phyloP scores from a whole-genome alignment of 1,140 invertebrate genomes.

The Panagrolaimus sp. region DNA sequence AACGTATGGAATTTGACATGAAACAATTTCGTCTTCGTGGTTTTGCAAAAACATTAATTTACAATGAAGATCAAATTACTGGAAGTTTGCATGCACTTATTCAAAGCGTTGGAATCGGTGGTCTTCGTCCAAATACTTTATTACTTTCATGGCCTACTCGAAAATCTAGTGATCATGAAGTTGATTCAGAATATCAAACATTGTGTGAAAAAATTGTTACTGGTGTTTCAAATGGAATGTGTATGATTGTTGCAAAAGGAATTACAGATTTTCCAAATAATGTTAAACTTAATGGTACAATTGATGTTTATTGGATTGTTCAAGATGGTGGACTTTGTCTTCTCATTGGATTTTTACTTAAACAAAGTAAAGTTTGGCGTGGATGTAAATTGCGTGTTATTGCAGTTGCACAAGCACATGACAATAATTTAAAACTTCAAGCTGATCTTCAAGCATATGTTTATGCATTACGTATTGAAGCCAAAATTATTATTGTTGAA shows the following conservation, averaged over 20 bases:
- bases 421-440: conserved; percentile 99
- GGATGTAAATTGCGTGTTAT: conserved; percentile 97
- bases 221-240: conserved; percentile 51
- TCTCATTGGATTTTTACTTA: conserved; percentile 89
- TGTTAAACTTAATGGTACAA: conserved; percentile 69
- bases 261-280: conserved; percentile 39
- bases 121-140: conserved; percentile 95
- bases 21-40: conserved; percentile 40
- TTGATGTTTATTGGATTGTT: conserved; percentile 78
- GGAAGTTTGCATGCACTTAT: conserved; percentile 67
- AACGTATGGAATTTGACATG: conserved; percentile 54
- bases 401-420: conserved; percentile 95
- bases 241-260: conserved; percentile 46
- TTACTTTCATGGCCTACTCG: conserved; percentile 94
- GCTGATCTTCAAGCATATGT: conserved; percentile 94
- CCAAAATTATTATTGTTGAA: conserved; percentile 66
- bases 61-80: conserved; percentile 65
- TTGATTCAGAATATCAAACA: conserved; percentile 49
- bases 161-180: conserved; percentile 62
- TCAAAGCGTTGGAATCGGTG: conserved; percentile 91
- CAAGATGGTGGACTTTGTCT: conserved; percentile 92
- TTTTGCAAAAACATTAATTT: conserved; percentile 52
- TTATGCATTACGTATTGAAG: conserved; percentile 92
- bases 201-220: conserved; percentile 49
- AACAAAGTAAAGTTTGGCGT: conserved; percentile 84